Base-by-base conservation (phyloP, 2,888 invertebrate genomes). In the Eilema caniola region DNA sequence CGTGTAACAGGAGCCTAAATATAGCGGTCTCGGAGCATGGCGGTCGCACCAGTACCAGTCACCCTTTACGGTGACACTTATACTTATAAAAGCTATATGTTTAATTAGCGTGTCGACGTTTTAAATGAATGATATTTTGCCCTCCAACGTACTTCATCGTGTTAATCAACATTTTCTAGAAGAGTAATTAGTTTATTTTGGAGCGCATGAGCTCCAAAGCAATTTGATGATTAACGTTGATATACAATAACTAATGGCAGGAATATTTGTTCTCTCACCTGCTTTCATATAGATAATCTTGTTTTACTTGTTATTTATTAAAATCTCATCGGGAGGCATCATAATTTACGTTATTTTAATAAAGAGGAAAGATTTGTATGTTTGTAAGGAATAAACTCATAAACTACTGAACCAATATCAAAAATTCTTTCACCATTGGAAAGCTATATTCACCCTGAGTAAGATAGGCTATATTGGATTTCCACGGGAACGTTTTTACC, bases 1-100 rank as follows among this genome's bases (percentile, higher is more conserved):
- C 70, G 85, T 84, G 86, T 83, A 81, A 83, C 84, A 85, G 84
- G 85, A 83, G 76, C 89, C 92, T 94, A 94, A 92, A 91, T 93
- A 93, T 94, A 95, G 90, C 85, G 74, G 70, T 75, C 77, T 67
- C 68, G 71, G 74, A 74, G 87, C 84, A 84, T 86, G 86, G 83
- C 82, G 78, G 82, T 69, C 77, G 73, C 75, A 75, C 80, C 84
- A 85, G 76, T 86, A 75, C 80, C 84, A 85, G 76, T 86, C 86
- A 88, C 89, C 89, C 89, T 80, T 87, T 81, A 82, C 80, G 84
- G 75, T 87, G 83, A 84, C 76, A 79, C 66, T 72, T 57, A 57
- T 31, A 33, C 71, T 71, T 76, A 74, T 74, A 76, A 71, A 78
- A 16, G 62, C 7, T 66, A 33, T 70, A 70, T 61, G 69, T 71